Evolutionary conservation across 30 jellyfish, hydroid and myxozoan genomes (phyloP).

Genomic region (Sanderia malayensis): DNA sequence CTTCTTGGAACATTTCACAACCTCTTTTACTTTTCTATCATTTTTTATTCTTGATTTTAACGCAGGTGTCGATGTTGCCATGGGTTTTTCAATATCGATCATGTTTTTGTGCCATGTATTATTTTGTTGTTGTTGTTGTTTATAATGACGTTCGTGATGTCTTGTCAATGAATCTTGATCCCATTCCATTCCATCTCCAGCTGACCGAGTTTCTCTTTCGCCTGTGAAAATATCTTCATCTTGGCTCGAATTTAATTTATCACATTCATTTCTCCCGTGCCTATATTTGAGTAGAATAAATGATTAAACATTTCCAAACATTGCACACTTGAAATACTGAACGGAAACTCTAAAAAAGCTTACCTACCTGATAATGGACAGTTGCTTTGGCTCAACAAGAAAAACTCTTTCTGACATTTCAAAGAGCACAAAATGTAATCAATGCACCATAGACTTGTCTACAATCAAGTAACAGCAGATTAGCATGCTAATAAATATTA

Average conservation of each 20-base stretch:
- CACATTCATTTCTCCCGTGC: background rate
- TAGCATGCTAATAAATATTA: no score
- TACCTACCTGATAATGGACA: constrained; percentile 41
- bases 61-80: constrained; percentile 62
- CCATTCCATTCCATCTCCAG: constrained; percentile 76
- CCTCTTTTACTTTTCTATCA: background rate
- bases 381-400: constrained; percentile 52
- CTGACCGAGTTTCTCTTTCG: constrained; percentile 31
- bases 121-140: no score
- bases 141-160: no score
- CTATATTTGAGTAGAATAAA: background rate
- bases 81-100: constrained; percentile 12
- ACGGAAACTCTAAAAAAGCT: background rate
- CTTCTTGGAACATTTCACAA: constrained; percentile 3
- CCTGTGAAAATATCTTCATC: background rate
- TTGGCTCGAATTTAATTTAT: background rate
- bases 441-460: no score
- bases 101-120: background rate
- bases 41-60: background rate
- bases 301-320: background rate
- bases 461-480: no score
- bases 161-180: no score
- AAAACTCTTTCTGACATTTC: constrained; percentile 28
- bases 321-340: background rate
- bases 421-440: no score